Conservation (phyloP, 2,888 invertebrate genomes). For the Drosophila emarginata region DNA sequence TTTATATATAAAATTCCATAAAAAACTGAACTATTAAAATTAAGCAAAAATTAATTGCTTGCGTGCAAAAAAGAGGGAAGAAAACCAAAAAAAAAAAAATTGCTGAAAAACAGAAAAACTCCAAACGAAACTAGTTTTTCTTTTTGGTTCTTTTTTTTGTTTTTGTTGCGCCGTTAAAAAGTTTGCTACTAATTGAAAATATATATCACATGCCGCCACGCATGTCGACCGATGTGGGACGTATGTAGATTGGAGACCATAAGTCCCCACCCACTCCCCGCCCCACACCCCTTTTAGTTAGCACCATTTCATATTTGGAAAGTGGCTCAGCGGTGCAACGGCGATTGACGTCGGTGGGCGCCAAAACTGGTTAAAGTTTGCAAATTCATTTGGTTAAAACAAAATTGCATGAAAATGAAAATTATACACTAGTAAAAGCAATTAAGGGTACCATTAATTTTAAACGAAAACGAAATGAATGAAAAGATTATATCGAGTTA, state of each 20-base stretch:
- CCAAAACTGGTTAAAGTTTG: conserved; percentile 61
- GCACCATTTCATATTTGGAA: conserved; percentile 28
- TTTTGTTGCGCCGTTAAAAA: conserved; percentile 23
- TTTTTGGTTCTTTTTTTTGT: conserved; percentile 11
- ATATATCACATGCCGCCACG: conserved; percentile 40
- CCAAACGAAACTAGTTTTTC: conserved; percentile 49
- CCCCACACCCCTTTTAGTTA: not conserved
- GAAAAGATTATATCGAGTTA: conserved; percentile 49
- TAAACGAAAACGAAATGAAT: conserved; percentile 20
- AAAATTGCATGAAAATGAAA: conserved; percentile 36
- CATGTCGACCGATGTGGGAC: conserved; percentile 39
- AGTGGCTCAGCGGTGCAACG: conserved; percentile 44
- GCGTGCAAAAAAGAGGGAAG: conserved; percentile 14
- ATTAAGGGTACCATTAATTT: too few relatives aligned
- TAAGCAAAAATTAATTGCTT: conserved; percentile 69
- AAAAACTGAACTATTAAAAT: conserved; percentile 46
- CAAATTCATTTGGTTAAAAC: conserved; percentile 45
- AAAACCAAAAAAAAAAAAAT: conserved; percentile 14
- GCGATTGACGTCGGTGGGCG: conserved; percentile 36
- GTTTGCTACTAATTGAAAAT: conserved; percentile 62
- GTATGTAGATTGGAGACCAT: conserved; percentile 39
- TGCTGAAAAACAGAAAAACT: not conserved
- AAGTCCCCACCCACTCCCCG: not conserved
- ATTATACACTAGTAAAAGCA: conserved; percentile 3
- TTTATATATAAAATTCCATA: not conserved